phyloP scores from a whole-genome alignment of 2,797 vertebrate species.

The Percopsis omiscomaycus region DNA sequence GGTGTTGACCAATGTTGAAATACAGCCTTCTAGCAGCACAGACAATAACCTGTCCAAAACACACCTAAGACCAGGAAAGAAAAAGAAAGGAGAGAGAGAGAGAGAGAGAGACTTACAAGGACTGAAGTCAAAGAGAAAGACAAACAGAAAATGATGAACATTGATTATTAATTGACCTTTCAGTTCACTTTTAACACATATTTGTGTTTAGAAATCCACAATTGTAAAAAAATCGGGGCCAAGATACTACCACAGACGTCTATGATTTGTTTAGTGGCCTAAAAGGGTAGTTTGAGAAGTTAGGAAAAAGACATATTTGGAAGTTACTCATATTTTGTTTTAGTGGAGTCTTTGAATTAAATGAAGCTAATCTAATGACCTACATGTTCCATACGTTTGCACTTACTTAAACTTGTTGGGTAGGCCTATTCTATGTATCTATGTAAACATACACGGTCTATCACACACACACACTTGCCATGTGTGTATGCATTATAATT shows the following conservation, averaged over 20 bases:
- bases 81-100: background rate
- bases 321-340: slow-evolving; percentile 5
- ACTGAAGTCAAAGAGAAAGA: slow-evolving; percentile 18
- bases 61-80: slow-evolving; percentile 25
- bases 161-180: background rate
- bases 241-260: slow-evolving; percentile 1
- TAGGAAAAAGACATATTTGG: slow-evolving; percentile 19
- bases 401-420: no score
- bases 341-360: background rate
- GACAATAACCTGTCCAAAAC: slow-evolving; percentile 43
- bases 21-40: slow-evolving; percentile 37
- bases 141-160: slow-evolving; percentile 11
- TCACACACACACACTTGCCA: no score
- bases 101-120: slow-evolving; percentile 5
- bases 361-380: no score
- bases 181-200: background rate
- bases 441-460: no score
- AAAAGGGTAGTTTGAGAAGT: background rate
- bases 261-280: background rate
- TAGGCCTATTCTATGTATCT: no score
- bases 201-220: background rate
- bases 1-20: slow-evolving; percentile 56
- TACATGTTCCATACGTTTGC: no score
- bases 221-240: background rate
- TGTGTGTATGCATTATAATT: no score